Percentiles rank a stretch among this genome's conserved stretches.
phyloP scores from a whole-genome alignment of 2,797 vertebrate species.

The Dendrocincla fuliginosa region DNA sequence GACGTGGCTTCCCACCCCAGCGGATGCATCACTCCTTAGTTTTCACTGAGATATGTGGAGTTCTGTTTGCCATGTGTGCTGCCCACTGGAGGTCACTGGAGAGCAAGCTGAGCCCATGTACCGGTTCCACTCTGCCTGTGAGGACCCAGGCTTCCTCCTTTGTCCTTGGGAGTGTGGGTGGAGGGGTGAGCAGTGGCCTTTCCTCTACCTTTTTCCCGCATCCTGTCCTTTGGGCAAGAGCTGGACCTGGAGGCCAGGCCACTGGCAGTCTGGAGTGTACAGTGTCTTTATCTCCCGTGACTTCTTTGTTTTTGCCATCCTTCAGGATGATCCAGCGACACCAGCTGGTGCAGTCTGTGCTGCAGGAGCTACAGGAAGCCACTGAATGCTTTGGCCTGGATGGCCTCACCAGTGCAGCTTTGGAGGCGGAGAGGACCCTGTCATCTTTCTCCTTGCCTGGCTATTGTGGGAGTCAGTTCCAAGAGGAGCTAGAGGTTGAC shows the following conservation, averaged over 20 bases:
- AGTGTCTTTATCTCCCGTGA: slow-evolving; percentile 4
- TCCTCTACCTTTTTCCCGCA: not conserved
- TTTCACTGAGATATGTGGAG: not conserved
- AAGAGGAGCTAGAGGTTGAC: slow-evolving; percentile 85
- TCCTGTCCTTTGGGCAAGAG: not conserved
- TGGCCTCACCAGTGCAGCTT: slow-evolving; percentile 80
- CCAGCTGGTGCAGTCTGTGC: slow-evolving; percentile 86
- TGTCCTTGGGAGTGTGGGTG: not conserved
- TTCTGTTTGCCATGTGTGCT: not conserved
- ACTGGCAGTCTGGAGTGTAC: not conserved
- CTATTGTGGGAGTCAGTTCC: slow-evolving; percentile 77
- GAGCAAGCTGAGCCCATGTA: not conserved
- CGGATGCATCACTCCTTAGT: not conserved
- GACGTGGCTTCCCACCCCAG: not conserved
- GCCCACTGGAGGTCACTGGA: slow-evolving; percentile 55
- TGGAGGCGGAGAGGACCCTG: slow-evolving; percentile 83
- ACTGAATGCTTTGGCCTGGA: slow-evolving; percentile 87
- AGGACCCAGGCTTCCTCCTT: not conserved
- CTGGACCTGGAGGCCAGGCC: not conserved
- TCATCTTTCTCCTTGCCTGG: slow-evolving; percentile 83
- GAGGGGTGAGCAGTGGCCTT: not conserved
- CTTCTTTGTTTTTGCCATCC: not conserved
- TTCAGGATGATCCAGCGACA: slow-evolving; percentile 89
- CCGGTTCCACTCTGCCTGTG: not conserved
- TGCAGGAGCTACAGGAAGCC: slow-evolving; percentile 91